These are phyloP conservation scores for Scolopax mira DNA, from an alignment of 2,113 vertebrate genomes.

Conservation along the genomic window DNA sequence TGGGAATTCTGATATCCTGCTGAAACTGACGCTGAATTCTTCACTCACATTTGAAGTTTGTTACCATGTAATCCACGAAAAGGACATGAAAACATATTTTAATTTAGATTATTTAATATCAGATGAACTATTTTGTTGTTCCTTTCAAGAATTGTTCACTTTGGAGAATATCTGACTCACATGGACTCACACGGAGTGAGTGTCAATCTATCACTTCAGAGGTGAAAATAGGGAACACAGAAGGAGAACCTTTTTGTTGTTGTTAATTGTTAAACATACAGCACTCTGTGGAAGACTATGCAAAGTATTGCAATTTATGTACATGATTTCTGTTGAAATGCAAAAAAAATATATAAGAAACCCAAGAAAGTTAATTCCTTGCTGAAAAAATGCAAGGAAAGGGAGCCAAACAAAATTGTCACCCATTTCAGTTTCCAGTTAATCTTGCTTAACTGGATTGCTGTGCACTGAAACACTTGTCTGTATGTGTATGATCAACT, in stretches of 20 bases:
- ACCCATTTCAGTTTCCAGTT: neutral
- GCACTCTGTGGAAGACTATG: neutral
- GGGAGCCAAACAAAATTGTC: neutral
- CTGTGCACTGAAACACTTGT: neutral
- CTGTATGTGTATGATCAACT: accelerated
- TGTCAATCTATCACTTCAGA: neutral
- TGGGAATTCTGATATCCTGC: neutral
- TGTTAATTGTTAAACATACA: neutral
- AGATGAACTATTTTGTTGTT: neutral
- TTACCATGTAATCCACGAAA: neutral
- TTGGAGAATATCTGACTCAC: neutral
- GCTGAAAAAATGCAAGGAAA: neutral
- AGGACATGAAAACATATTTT: neutral
- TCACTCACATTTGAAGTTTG: neutral
- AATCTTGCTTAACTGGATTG: neutral
- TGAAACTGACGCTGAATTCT: neutral
- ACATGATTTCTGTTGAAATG: neutral
- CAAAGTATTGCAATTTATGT: neutral
- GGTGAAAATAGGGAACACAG: neutral
- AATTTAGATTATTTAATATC: neutral
- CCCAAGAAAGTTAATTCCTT: neutral
- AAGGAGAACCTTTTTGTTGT: neutral
- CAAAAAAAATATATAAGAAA: neutral
- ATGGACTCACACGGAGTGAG: neutral
- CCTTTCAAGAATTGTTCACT: neutral